phyloP scores from a whole-genome alignment of 2,797 vertebrate species.

The Prionace glauca region DNA sequence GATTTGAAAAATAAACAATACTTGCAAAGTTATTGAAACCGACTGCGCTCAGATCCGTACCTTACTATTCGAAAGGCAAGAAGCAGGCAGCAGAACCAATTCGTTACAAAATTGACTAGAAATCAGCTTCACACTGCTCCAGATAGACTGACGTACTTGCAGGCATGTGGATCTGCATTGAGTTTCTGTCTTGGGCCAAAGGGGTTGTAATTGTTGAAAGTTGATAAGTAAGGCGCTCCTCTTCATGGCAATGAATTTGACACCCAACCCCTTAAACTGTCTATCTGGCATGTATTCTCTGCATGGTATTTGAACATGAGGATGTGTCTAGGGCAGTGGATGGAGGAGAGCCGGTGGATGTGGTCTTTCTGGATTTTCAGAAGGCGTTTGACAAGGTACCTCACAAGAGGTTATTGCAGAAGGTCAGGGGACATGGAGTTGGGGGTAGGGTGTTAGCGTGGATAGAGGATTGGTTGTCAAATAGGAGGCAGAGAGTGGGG shows the following conservation, averaged over 20 bases:
- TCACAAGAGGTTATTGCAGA: too few relatives aligned
- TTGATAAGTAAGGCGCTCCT: not conserved
- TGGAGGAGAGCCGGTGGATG: too few relatives aligned
- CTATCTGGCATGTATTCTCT: not conserved
- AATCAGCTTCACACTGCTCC: not conserved
- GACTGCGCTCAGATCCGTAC: not conserved
- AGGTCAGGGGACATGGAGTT: too few relatives aligned
- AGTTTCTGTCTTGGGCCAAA: not conserved
- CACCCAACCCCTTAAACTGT: not conserved
- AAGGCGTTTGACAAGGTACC: too few relatives aligned
- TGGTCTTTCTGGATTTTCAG: too few relatives aligned
- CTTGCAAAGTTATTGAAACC: not conserved
- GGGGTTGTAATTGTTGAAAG: not conserved
- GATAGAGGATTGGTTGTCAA: too few relatives aligned
- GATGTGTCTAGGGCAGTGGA: too few relatives aligned
- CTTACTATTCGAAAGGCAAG: not conserved
- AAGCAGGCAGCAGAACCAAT: not conserved
- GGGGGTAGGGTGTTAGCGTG: too few relatives aligned
- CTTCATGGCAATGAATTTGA: not conserved
- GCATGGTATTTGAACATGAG: not conserved
- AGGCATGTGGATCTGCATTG: not conserved
- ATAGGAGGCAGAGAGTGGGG: too few relatives aligned
- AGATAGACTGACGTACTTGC: not conserved
- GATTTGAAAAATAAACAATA: conserved; percentile 23
- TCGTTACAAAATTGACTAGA: not conserved